These are phyloP conservation scores for Empidonax traillii DNA, from an alignment of 2,113 vertebrate genomes.

Conservation along the genomic window DNA sequence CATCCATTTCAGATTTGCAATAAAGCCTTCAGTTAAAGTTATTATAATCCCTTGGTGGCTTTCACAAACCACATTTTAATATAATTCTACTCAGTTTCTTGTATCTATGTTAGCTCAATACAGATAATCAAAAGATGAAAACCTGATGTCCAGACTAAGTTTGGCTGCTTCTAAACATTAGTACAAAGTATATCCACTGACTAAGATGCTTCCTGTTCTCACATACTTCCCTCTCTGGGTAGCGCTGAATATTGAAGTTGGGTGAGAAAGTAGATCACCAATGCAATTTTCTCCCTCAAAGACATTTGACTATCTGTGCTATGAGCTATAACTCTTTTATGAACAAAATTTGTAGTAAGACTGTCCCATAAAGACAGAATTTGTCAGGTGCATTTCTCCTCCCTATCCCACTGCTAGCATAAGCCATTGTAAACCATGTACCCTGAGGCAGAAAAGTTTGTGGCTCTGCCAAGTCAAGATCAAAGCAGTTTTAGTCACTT, in stretches of 20 bases:
- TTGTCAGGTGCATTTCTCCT: neutral
- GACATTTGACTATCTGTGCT: neutral
- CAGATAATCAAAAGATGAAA: neutral
- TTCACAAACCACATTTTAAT: neutral
- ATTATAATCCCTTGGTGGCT: neutral
- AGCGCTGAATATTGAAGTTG: neutral
- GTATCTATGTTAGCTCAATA: neutral
- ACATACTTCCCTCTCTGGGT: neutral
- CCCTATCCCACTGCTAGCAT: neutral
- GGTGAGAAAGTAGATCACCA: neutral
- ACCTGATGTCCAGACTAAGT: neutral
- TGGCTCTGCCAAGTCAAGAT: neutral
- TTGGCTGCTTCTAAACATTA: neutral
- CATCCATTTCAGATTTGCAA: neutral
- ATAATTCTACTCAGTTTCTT: neutral
- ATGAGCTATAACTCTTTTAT: neutral
- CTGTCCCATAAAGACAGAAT: neutral
- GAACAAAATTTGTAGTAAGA: neutral
- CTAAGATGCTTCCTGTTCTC: neutral
- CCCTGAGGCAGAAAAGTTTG: neutral
- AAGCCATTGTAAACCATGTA: neutral
- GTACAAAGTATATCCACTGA: neutral
- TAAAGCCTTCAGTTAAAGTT: neutral
- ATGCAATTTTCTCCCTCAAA: neutral
- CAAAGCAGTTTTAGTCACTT: neutral